Percentiles rank a stretch among this genome's conserved stretches.
Conservation (phyloP, 2,797 vertebrate genomes). For the Amblyopsis hoosieri region DNA sequence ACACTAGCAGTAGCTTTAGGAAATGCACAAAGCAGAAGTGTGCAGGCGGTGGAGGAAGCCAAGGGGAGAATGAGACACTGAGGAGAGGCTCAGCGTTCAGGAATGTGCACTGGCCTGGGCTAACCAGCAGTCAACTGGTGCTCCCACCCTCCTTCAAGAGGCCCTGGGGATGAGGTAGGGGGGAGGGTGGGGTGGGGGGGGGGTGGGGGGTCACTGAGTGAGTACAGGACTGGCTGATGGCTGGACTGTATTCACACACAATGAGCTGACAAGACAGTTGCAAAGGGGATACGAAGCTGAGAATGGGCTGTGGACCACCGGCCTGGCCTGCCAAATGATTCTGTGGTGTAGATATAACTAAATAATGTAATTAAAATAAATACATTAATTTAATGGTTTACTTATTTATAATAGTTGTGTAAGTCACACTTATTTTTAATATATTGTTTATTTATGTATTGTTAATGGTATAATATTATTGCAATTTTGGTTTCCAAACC, state of each 20-base stretch:
- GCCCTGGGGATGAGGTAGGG: conserved; percentile 68
- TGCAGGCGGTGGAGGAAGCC: conserved; percentile 4
- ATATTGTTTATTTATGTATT: too few relatives aligned
- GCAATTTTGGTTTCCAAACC: too few relatives aligned
- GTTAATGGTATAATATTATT: too few relatives aligned
- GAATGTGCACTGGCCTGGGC: conserved; percentile 78
- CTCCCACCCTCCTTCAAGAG: conserved; percentile 72
- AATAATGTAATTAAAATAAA: too few relatives aligned
- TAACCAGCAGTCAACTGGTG: conserved; percentile 68
- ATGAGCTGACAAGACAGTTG: conserved; percentile 18
- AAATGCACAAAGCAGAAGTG: neutral
- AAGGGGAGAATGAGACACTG: conserved; percentile 49
- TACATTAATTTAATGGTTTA: too few relatives aligned
- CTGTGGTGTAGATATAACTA: too few relatives aligned
- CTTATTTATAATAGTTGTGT: too few relatives aligned
- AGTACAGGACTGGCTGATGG: conserved; percentile 41
- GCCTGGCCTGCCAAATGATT: too few relatives aligned
- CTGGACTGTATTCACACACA: conserved; percentile 34
- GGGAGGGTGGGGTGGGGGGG: conserved; percentile 60
- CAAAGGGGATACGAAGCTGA: conserved; percentile 21
- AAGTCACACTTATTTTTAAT: too few relatives aligned
- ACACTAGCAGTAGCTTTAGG: neutral
- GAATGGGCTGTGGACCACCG: conserved; percentile 5
- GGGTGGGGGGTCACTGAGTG: conserved; percentile 51
- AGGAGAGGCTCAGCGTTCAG: conserved; percentile 76